Evolutionary conservation across 2,113 vertebrate genomes (phyloP), one percentile per base, ranked within the genome.

Genomic region (Ornithorhynchus anatinus): DNA sequence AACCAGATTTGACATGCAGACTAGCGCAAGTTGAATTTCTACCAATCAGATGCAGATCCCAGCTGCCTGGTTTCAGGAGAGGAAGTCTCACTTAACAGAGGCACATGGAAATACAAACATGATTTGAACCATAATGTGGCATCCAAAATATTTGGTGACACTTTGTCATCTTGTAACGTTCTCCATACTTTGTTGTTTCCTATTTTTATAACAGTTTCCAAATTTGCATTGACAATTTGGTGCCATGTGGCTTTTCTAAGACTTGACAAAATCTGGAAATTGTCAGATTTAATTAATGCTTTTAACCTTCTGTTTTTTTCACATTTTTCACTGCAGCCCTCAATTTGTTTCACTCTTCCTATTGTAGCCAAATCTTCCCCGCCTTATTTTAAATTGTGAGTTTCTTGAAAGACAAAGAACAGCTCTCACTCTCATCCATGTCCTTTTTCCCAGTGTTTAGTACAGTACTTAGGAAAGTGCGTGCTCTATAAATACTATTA

Each of bases 241-340:
- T 64, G 15, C 23, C 16, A 57, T 6, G 72, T 43, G 35, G 69
- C 48, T 33, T 29, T 48, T 48, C 33, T 32, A 59, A 62, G 47
- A 57, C 38, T 32, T 68, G 12, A 36, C 45, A 59, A 14, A 19
- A 33, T 39, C 23, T 59, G 44, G 56, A n/a, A 17, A 71, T 16
- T 62, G 73, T 66, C 43, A 42, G 45, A 57, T 10, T 59, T 47
- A 52, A 20, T 43, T 61, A 72, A 71, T 52, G 35, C 29, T 74
- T 85, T 89, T 75, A 86, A 79, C 51, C 65, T 86, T 80, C 81
- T 90, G 78, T 72, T 71, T 58, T 75, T 77, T 72, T 65, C 56
- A 69, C 0, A 25, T 64, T 79, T 84, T 71, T 84, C 75, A 70
- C 77, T 84, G 64, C 38, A 75, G 79, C 81, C 84, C 77, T 83